Conservation (phyloP, 2,888 invertebrate genomes). For the Notodonta ziczac region DNA sequence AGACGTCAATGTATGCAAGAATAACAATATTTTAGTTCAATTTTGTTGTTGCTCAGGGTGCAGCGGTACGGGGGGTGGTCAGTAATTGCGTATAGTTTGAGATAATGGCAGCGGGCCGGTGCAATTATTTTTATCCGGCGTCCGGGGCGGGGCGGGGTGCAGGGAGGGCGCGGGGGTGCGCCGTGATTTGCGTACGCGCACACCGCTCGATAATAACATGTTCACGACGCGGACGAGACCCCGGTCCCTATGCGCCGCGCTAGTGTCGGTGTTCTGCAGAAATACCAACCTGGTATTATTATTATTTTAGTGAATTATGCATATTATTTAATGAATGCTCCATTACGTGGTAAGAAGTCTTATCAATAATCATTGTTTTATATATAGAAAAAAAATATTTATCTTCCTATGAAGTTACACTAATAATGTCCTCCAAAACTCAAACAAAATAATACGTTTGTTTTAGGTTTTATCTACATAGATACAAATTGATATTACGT, state of each 20-base stretch:
- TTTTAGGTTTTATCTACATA: too few relatives aligned
- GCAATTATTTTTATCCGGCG: slow-evolving; percentile 73
- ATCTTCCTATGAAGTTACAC: too few relatives aligned
- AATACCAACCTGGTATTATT: not conserved
- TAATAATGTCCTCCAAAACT: not conserved
- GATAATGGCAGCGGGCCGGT: slow-evolving; percentile 67
- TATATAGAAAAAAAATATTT: too few relatives aligned
- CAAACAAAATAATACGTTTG: not conserved
- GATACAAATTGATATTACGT: not conserved
- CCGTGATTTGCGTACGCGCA: slow-evolving; percentile 73
- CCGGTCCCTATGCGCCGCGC: slow-evolving; percentile 27
- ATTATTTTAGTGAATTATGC: slow-evolving; percentile 5
- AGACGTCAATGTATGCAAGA: slow-evolving; percentile 15
- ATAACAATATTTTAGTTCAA: not conserved
- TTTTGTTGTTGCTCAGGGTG: not conserved
- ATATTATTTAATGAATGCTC: too few relatives aligned
- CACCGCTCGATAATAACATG: slow-evolving; percentile 49
- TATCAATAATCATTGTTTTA: too few relatives aligned
- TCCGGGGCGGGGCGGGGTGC: slow-evolving; percentile 36
- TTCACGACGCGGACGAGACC: slow-evolving; percentile 29
- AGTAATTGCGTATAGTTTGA: slow-evolving; percentile 76
- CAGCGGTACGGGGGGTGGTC: slow-evolving; percentile 45
- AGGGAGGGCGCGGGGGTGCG: slow-evolving; percentile 34
- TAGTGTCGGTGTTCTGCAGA: not conserved
- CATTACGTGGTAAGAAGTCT: too few relatives aligned